Conservation (phyloP, 2,113 vertebrate genomes). For the Pholis gunnellus region DNA sequence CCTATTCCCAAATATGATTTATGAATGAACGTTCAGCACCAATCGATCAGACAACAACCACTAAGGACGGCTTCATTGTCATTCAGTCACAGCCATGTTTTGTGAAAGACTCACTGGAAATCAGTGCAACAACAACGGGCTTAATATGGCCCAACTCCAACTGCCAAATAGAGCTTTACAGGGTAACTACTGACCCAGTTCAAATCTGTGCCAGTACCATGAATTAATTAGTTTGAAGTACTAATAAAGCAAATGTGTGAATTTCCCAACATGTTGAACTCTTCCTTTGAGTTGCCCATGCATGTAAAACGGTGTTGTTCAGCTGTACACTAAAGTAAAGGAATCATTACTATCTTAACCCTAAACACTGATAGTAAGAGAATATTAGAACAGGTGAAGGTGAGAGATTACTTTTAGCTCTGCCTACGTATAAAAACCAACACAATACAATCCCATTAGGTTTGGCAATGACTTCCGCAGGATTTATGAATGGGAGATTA, state of each 20-base stretch:
- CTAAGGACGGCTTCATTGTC: too few species aligned
- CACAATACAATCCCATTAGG: neutral
- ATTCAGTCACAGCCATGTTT: neutral
- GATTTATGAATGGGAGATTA: neutral
- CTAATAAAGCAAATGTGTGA: neutral
- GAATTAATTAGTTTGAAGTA: neutral
- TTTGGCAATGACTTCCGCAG: neutral
- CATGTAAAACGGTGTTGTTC: neutral
- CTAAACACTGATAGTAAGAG: neutral
- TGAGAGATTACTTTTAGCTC: neutral
- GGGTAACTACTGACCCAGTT: too few species aligned
- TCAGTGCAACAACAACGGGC: neutral
- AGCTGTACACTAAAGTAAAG: neutral
- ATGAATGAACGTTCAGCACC: too few species aligned
- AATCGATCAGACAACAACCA: too few species aligned
- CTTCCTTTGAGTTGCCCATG: neutral
- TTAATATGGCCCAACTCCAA: neutral
- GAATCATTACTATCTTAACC: neutral
- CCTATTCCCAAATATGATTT: too few species aligned
- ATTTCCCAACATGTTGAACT: neutral
- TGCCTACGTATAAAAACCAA: neutral
- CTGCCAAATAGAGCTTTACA: neutral
- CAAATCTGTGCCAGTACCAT: neutral
- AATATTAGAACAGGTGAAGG: neutral
- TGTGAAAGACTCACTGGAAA: neutral